These are phyloP conservation scores for Polylopha cassiicola DNA, from an alignment of 2,888 invertebrate species.

Conservation along the genomic window DNA sequence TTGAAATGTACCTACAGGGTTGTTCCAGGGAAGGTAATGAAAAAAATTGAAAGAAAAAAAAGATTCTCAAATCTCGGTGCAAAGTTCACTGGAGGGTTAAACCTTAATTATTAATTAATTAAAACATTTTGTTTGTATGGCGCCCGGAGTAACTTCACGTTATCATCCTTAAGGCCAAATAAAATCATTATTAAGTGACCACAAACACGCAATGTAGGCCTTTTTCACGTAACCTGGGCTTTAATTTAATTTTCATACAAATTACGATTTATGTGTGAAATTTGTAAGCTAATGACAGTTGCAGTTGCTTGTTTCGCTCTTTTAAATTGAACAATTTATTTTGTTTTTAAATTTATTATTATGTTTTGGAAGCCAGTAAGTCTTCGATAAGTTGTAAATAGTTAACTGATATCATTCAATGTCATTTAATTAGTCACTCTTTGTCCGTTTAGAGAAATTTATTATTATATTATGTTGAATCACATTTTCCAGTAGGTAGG, in stretches of 20 bases:
- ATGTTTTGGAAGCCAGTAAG: no score
- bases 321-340: conserved; percentile 12
- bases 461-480: no score
- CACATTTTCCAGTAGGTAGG: no score
- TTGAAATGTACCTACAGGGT: no score
- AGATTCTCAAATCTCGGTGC: no score
- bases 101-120: background rate
- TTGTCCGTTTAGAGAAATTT: no score
- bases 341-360: conserved; percentile 16
- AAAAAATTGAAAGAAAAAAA: no score
- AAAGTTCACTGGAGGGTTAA: background rate
- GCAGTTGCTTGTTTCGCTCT: conserved; percentile 14
- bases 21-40: no score
- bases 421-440: no score
- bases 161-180: conserved; percentile 36
- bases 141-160: background rate
- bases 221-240: conserved; percentile 28
- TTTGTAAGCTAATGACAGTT: conserved; percentile 26
- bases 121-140: conserved; percentile 5
- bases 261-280: conserved; percentile 49
- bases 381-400: no score
- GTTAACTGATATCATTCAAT: background rate
- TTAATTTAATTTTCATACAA: conserved; percentile 47
- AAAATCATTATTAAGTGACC: conserved; percentile 60
- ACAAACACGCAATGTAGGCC: conserved; percentile 50